Base-by-base conservation (phyloP, 2,797 vertebrate species). In the Myripristis murdjan region DNA sequence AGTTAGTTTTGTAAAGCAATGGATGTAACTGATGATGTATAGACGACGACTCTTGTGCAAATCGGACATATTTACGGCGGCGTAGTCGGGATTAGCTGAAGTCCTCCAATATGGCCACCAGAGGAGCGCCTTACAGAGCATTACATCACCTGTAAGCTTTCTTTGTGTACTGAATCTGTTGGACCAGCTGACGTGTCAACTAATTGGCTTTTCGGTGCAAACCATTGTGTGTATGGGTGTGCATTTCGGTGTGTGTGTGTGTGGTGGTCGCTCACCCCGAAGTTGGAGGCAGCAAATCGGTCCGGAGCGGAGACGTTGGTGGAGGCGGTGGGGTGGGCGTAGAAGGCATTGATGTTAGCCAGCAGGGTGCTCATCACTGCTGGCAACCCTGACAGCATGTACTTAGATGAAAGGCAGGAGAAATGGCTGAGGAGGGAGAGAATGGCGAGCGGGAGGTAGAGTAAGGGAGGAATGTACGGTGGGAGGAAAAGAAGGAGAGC, bases 291-390 rank as follows among this genome's bases (percentile, higher is more conserved):
- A 44, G 96, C 93, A 73, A 99, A 98, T 83, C 97, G 96, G 81
- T 97, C 96, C 1, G 95, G 97, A 81, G 97, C 97, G 16, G 97
- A 97, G 65, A 98, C 97, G 5, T 96, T 98, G 83, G 97, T 97
- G 91, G 95, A 96, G 82, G 97, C 96, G 1, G 95, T 97, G 43
- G 97, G 98, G 90, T 99, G 98, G 67, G 98, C 98, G 76, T 97
- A 99, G 93, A 97, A 98, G 85, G 98, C 97, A 64, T 99, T 99
- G 92, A 99, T 99, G 93, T 99, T 99, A 90, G 98, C 98, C 86
- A 99, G 93, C 85, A 99, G 93, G 39, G 96, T 97, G 92, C 98
- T 99, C 98, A 99, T 99, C 79, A 94, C 93, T 2, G 97, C 97
- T 2, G 98, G 98, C 39, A 99, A 94, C 0, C 97, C 96, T 1